Evolutionary conservation across 2,888 invertebrate genomes (phyloP), one percentile per base, ranked within the genome.

Genomic region (Nemotelus pantherinus): DNA sequence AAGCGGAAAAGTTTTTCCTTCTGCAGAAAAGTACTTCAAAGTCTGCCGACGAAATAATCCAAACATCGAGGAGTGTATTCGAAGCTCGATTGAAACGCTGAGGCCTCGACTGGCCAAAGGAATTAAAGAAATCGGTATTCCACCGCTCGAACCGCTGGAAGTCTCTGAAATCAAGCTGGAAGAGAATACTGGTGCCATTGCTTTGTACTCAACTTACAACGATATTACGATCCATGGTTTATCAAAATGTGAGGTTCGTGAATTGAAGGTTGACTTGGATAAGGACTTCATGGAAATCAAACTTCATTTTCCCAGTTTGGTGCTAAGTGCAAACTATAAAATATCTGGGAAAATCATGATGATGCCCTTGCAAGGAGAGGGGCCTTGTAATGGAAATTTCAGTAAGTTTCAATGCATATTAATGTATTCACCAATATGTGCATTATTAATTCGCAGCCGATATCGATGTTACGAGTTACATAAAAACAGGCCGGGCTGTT

Each of bases 351-450:
- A 91, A 81, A 89, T 94, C 53, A 87, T 94, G 80, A 90, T 94
- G 92, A 87, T 94, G 86, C 94, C 94, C 0, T 90, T 95, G 70
- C 87, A 89, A 6, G 94, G 94, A 68, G 88, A 90, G 2, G 94
- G 94, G 6, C 85, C 87, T 44, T 92, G 92, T 80, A 85, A 87
- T 25, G 92, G 93, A 67, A 93, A 92, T 85, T 93, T 93, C 83
- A 90, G 93, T 93, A 87, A 90, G 91, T 89, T 6, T 71, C 25
- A 25, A 25, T 25, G 25, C 25, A 25, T 53, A 45, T 7, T 9
- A n/a, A 50, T 39, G 25, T 53, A 7, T 60, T 25, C 55, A 43
- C 25, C 25, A 25, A 57, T 0, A 70, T 60, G 43, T 63, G 57
- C 57, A 4, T 67, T 68, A 77, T 9, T 45, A 67, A 43, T 50